phyloP scores from a whole-genome alignment of 2,888 invertebrate species.

The Caenorhabditis afra region DNA sequence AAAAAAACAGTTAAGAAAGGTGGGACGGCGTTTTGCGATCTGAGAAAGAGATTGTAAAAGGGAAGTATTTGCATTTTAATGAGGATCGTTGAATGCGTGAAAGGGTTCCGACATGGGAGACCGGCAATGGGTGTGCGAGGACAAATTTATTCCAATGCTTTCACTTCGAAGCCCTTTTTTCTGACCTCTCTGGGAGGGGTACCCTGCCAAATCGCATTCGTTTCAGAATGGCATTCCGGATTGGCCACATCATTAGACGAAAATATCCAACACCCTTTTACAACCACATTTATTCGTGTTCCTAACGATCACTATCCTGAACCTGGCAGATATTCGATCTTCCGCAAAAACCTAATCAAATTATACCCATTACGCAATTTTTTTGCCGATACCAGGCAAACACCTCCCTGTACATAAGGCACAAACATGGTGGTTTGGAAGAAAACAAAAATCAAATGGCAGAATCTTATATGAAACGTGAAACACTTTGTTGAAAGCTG shows the following conservation, averaged over 20 bases:
- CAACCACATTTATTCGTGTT: conserved; percentile 24
- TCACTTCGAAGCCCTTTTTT: not conserved
- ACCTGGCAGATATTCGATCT: conserved; percentile 34
- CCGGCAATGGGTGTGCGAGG: conserved; percentile 3
- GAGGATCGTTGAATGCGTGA: conserved; percentile 5
- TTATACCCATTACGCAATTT: conserved; percentile 28
- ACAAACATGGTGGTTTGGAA: conserved; percentile 4
- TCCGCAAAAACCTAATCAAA: conserved; percentile 24
- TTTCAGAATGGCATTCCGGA: conserved; percentile 19
- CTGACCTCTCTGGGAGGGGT: conserved; percentile 9
- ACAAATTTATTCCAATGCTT: conserved; percentile 5
- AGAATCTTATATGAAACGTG: not conserved
- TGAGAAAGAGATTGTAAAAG: conserved; percentile 5
- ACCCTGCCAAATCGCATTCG: conserved; percentile 3
- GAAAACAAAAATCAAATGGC: not conserved
- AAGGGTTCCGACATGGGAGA: conserved; percentile 15
- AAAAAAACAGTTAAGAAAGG: conserved; percentile 26
- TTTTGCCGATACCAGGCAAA: not conserved
- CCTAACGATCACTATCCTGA: conserved; percentile 12
- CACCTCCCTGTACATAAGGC: conserved; percentile 6
- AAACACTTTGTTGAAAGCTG: no score
- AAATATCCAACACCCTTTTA: conserved; percentile 36
- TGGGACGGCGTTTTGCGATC: conserved; percentile 6
- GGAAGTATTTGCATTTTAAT: conserved; percentile 22
- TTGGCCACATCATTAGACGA: conserved; percentile 38